phyloP scores from a whole-genome alignment of 2,113 vertebrate genomes.

The Macrotis lagotis region DNA sequence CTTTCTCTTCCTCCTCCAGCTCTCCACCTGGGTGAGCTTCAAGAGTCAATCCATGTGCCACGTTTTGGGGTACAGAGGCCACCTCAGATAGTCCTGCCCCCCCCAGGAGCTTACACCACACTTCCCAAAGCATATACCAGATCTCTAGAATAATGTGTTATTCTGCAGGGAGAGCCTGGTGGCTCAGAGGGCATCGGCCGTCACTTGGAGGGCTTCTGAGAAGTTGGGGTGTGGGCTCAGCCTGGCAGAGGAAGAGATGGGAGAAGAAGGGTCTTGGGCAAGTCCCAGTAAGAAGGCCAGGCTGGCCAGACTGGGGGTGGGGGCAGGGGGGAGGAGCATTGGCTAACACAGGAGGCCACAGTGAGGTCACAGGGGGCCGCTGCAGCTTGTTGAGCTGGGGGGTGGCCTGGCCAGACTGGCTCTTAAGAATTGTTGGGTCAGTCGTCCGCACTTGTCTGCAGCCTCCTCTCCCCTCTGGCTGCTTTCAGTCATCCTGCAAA shows the following conservation, averaged over 20 bases:
- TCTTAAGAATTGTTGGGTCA: not conserved
- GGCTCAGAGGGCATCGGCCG: too few relatives aligned
- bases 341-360: too few relatives aligned
- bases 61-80: not conserved
- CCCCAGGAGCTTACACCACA: too few relatives aligned
- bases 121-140: too few relatives aligned
- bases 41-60: not conserved
- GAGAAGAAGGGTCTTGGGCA: not conserved
- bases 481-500: conserved; percentile 88
- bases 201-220: not conserved
- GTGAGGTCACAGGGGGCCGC: not conserved
- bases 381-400: not conserved
- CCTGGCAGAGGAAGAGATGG: not conserved
- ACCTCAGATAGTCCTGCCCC: too few relatives aligned
- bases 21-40: not conserved
- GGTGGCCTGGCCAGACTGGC: not conserved
- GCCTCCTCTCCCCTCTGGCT: not conserved
- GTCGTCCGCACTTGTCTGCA: not conserved
- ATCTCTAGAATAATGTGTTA: too few relatives aligned
- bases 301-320: too few relatives aligned
- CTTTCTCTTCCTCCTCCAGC: not conserved
- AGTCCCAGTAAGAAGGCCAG: not conserved
- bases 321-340: too few relatives aligned
- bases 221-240: not conserved
- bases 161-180: too few relatives aligned